A percentile compares a stretch with the other conserved stretches of the same genome.
These are phyloP conservation scores for Notothenia coriiceps DNA, from an alignment of 2,113 vertebrate genomes.

Conservation along the genomic window DNA sequence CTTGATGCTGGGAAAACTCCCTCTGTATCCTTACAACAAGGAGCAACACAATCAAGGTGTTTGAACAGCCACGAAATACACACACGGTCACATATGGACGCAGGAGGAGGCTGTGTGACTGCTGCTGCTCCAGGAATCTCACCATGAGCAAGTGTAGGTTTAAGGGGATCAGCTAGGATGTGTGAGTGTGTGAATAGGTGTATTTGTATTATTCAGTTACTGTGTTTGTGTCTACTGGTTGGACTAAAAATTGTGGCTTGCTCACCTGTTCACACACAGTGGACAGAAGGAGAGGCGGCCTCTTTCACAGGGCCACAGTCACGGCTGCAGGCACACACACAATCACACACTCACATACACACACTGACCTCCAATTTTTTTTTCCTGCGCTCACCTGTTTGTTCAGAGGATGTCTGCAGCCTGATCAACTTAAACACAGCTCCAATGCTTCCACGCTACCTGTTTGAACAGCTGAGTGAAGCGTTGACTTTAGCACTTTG, in stretches of 20 bases:
- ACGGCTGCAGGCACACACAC: conserved; percentile 49
- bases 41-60: conserved; percentile 70
- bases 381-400: conserved; percentile 76
- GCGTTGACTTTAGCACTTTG: conserved; percentile 76
- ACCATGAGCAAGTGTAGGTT: conserved; percentile 32
- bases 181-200: conserved; percentile 58
- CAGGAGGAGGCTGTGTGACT: conserved; percentile 45
- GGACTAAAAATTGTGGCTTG: conserved; percentile 59
- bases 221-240: conserved; percentile 51
- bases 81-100: conserved; percentile 22
- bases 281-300: conserved; percentile 62
- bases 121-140: conserved; percentile 31
- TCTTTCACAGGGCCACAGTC: conserved; percentile 56
- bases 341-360: conserved; percentile 30
- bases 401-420: conserved; percentile 77
- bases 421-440: conserved; percentile 75
- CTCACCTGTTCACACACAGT: conserved; percentile 83
- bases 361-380: conserved; percentile 55
- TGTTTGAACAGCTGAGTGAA: conserved; percentile 86
- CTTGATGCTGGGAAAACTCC: conserved; percentile 56
- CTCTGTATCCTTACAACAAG: conserved; percentile 44
- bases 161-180: conserved; percentile 65
- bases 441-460: conserved; percentile 68
- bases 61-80: conserved; percentile 63
- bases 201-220: conserved; percentile 55